Percentiles rank a stretch among this genome's conserved stretches.
Evolutionary conservation across 2,113 vertebrate species (phyloP).

Genomic region (Stictonetta naevosa): DNA sequence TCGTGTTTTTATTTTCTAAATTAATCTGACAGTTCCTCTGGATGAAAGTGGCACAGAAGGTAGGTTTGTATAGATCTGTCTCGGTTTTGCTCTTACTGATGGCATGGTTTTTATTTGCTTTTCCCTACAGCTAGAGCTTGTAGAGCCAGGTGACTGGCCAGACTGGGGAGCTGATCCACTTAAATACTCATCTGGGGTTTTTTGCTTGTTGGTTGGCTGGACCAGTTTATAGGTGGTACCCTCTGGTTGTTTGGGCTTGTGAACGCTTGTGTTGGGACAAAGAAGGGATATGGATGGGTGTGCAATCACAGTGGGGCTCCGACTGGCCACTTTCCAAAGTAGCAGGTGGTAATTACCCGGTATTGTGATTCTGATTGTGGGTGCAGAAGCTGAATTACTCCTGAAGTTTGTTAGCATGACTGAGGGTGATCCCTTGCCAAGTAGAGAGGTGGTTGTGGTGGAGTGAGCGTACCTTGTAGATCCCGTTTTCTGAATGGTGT

Average conservation of each 20-base stretch:
- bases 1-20: not conserved
- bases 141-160: not conserved
- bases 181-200: not conserved
- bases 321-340: not conserved
- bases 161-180: not conserved
- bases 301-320: not conserved
- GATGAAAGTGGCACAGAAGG: not conserved
- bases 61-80: not conserved
- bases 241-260: fast-evolving
- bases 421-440: fast-evolving
- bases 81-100: not conserved
- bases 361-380: not conserved
- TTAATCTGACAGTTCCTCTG: not conserved
- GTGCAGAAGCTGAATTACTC: not conserved
- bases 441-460: not conserved
- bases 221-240: not conserved
- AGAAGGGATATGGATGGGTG: not conserved
- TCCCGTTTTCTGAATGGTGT: not conserved
- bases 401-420: fast-evolving
- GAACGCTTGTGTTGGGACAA: not conserved
- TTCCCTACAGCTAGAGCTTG: not conserved
- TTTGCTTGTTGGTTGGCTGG: not conserved
- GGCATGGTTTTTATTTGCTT: not conserved
- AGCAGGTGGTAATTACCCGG: fast-evolving
- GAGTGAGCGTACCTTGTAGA: not conserved